Conservation (phyloP, 2,797 vertebrate species). For the Hybognathus amarus region DNA sequence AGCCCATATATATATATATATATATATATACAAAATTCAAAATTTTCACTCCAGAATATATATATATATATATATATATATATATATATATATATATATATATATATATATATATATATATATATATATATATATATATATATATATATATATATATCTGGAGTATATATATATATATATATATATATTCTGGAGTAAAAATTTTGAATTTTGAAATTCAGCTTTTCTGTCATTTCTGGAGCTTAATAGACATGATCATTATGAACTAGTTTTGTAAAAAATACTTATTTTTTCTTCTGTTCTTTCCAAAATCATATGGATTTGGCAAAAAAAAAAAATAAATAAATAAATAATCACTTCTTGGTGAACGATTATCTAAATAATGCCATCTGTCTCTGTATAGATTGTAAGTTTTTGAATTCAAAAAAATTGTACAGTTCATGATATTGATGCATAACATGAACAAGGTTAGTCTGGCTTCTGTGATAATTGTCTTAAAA, state of each 20-base stretch:
- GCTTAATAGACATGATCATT: neutral
- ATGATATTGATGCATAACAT: conserved; percentile 1
- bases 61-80: no score
- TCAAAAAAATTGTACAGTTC: neutral
- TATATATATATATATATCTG: no score
- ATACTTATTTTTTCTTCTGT: neutral
- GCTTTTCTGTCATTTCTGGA: neutral
- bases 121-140: no score
- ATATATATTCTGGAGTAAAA: no score
- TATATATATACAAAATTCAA: no score
- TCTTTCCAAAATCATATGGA: neutral
- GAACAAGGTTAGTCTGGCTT: conserved; percentile 1
- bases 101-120: no score
- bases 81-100: no score
- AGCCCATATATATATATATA: no score
- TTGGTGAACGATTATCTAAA: neutral
- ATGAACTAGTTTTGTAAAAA: neutral
- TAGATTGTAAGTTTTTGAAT: neutral
- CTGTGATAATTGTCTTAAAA: neutral
- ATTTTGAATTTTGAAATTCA: no score
- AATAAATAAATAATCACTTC: no score
- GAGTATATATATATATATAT: no score
- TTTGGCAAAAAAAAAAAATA: neutral
- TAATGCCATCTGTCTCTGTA: neutral
- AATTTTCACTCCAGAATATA: no score